Evolutionary conservation across 2,797 vertebrate species (phyloP), one percentile per base, ranked within the genome.

Genomic region (Crax fasciolata): DNA sequence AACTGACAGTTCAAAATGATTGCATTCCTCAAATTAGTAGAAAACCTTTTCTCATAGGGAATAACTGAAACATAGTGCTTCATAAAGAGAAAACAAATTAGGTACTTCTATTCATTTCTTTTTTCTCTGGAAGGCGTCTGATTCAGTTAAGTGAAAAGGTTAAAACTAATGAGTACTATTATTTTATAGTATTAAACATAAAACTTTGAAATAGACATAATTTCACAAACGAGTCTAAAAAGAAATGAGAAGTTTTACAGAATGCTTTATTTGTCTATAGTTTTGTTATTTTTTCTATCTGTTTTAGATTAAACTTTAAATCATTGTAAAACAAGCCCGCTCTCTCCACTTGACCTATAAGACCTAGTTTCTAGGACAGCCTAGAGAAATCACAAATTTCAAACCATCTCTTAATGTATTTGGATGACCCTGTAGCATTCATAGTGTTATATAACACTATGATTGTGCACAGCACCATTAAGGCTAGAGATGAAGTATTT

Each of bases 331-430:
- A 32, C 7, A 74, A 73, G 23, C 5, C 44, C 7, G 5, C 5
- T 49, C 6, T 32, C 16, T 48, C 5, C 25, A 20, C 3, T 44
- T 54, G 13, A 52, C 13, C 48, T 20, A 9, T 25, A 30, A 51
- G 46, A 10, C 8, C 48, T 43, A 52, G 5, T 7, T 61, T 75
- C 41, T 75, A 52, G 51, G 35, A 35, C 4, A 61, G 32, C 9
- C 30, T 55, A n/a, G 11, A 65, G 16, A 11, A 61, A 27, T 25
- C 25, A 35, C 38, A 55, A 9, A 55, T 75, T 79, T 66, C 13
- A 39, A 51, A 61, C 0, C 1, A 49, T 49, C 38, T 24, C 27
- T 25, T 73, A 21, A 17, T 41, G 32, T 0, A 30, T 63, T 55
- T 86, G 57, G 32, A 39, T 20, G 24, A 65, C 8, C 28, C 46